phyloP scores from a whole-genome alignment of 1,140 invertebrate species.

The Littorina saxatilis region DNA sequence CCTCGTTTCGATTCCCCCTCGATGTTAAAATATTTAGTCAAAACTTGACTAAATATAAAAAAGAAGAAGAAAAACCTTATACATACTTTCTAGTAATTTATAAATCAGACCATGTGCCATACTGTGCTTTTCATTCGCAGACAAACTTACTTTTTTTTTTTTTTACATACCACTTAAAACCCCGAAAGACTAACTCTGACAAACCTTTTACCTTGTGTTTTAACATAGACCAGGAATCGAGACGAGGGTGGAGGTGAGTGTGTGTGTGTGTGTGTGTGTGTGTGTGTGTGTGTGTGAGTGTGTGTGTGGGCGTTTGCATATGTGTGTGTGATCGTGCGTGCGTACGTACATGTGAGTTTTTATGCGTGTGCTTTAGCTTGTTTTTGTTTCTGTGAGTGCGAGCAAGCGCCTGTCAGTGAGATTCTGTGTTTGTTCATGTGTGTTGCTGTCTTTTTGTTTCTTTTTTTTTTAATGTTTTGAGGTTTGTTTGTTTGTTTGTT shows the following conservation, averaged over 20 bases:
- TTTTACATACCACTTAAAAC: too few relatives aligned
- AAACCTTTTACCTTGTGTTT: background rate
- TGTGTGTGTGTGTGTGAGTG: constrained; percentile 6
- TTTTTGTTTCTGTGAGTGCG: background rate
- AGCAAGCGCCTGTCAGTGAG: background rate
- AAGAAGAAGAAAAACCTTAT: too few relatives aligned
- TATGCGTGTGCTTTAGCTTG: background rate
- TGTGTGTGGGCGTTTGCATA: background rate
- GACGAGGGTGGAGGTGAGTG: background rate
- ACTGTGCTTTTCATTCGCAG: too few relatives aligned
- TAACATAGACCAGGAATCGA: background rate
- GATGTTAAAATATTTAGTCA: too few relatives aligned
- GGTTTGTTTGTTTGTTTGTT: constrained; percentile 1
- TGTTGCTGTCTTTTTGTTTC: background rate
- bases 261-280: constrained; percentile 20
- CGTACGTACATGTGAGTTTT: background rate
- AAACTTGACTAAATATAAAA: too few relatives aligned
- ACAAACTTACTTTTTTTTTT: too few relatives aligned
- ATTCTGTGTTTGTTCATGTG: background rate
- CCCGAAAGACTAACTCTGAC: too few relatives aligned
- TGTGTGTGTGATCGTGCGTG: background rate
- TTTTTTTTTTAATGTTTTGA: background rate
- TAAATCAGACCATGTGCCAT: too few relatives aligned
- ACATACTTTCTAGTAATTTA: too few relatives aligned
- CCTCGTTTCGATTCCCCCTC: too few relatives aligned